Evolutionary conservation across 2,888 invertebrate genomes (phyloP).

Genomic region (Hypselothyrea guttata): DNA sequence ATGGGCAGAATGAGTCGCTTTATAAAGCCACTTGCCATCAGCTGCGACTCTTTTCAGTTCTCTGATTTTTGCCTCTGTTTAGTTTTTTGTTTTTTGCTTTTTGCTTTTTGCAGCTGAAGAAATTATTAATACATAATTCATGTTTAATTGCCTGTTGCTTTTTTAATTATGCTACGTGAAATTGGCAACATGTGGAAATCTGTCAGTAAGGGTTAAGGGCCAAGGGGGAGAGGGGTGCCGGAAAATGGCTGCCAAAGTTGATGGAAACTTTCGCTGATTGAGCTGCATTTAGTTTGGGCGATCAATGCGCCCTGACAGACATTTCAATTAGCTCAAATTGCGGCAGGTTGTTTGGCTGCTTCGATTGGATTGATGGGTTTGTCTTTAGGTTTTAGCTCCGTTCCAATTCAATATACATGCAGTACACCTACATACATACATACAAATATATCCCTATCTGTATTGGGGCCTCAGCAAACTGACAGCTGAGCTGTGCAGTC

Average conservation of each 20-base stretch:
- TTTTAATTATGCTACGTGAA: too few relatives aligned
- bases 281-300: slow-evolving; percentile 69
- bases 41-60: not conserved
- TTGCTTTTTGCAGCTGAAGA: slow-evolving; percentile 46
- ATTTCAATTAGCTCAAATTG: slow-evolving; percentile 70
- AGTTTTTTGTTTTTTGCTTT: slow-evolving; percentile 11
- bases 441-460: too few relatives aligned
- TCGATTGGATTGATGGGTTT: not conserved
- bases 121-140: slow-evolving; percentile 75
- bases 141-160: slow-evolving; percentile 66
- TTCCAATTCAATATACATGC: too few relatives aligned
- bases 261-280: slow-evolving; percentile 71
- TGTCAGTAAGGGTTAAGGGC: too few relatives aligned
- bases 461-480: not conserved
- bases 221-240: not conserved
- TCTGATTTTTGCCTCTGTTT: not conserved
- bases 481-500: not conserved
- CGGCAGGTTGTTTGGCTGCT: slow-evolving; percentile 39
- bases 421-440: too few relatives aligned
- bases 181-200: slow-evolving; percentile 27
- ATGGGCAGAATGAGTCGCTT: too few relatives aligned
- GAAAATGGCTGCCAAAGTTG: slow-evolving; percentile 50
- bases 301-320: slow-evolving; percentile 64
- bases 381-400: not conserved
- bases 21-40: too few relatives aligned